These are phyloP conservation scores for Odontothrips loti DNA, from an alignment of 2,888 invertebrate genomes.

Conservation along the genomic window DNA sequence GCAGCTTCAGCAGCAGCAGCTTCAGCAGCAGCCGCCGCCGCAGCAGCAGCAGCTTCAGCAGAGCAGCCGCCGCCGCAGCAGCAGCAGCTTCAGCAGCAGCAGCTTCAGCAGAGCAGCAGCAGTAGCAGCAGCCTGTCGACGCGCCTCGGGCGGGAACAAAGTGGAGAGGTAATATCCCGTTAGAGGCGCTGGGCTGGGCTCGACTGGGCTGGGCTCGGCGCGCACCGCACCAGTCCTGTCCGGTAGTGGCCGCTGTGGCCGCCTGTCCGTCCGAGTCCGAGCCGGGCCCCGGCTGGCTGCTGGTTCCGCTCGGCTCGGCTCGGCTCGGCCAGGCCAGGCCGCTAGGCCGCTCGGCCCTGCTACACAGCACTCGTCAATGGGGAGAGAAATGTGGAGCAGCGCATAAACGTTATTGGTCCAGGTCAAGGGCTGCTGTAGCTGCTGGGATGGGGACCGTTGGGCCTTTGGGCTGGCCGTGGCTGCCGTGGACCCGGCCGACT, in stretches of 20 bases:
- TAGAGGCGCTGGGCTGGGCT: not conserved
- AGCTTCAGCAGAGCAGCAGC: too few relatives aligned
- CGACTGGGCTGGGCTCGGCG: not conserved
- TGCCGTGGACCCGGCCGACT: not conserved
- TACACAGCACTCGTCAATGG: not conserved
- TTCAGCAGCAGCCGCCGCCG: too few relatives aligned
- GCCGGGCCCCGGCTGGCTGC: not conserved
- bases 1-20: too few relatives aligned
- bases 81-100: too few relatives aligned
- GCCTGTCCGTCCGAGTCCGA: not conserved
- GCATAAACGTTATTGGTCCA: constrained; percentile 24
- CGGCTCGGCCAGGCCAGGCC: constrained; percentile 10
- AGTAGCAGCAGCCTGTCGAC: not conserved
- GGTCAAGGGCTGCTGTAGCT: not conserved
- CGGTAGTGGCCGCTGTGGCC: not conserved
- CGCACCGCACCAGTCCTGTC: not conserved
- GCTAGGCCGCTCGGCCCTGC: not conserved
- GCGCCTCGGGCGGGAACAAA: constrained; percentile 9
- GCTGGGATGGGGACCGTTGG: not conserved
- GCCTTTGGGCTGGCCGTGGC: too few relatives aligned
- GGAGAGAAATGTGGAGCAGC: constrained; percentile 14
- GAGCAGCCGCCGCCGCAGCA: too few relatives aligned
- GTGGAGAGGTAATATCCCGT: constrained; percentile 15
- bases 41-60: too few relatives aligned
- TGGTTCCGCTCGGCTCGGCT: not conserved